These are phyloP conservation scores for Pegoplata infirma DNA, from an alignment of 2,888 invertebrate species.

Conservation along the genomic window DNA sequence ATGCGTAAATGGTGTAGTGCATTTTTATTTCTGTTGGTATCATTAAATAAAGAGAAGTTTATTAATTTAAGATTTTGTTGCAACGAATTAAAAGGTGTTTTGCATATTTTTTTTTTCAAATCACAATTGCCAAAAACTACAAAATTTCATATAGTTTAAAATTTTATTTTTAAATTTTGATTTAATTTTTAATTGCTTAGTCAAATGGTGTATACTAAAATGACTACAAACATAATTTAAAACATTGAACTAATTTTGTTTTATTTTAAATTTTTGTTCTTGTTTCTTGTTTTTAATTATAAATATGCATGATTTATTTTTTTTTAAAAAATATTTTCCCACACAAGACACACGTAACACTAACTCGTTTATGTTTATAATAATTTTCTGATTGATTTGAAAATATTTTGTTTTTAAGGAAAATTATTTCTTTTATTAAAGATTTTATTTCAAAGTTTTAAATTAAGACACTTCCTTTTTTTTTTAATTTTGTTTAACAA, in stretches of 20 bases:
- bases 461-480: neutral
- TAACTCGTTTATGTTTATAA: neutral
- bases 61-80: no score
- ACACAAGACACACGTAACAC: neutral
- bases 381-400: neutral
- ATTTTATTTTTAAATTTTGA: no score
- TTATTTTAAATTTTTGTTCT: neutral
- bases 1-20: no score
- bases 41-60: no score
- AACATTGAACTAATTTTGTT: constrained; percentile 29
- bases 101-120: no score
- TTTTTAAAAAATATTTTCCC: constrained; percentile 14
- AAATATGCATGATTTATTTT: constrained; percentile 23
- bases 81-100: no score
- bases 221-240: constrained; percentile 29
- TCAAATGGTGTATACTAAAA: neutral
- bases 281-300: constrained; percentile 1
- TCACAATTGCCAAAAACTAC: no score
- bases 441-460: neutral
- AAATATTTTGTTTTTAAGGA: neutral
- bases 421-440: neutral
- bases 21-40: no score
- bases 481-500: neutral
- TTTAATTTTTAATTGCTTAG: neutral
- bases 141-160: no score